Evolutionary conservation across 2,888 invertebrate genomes (phyloP).

Genomic region (Pyralis farinalis): DNA sequence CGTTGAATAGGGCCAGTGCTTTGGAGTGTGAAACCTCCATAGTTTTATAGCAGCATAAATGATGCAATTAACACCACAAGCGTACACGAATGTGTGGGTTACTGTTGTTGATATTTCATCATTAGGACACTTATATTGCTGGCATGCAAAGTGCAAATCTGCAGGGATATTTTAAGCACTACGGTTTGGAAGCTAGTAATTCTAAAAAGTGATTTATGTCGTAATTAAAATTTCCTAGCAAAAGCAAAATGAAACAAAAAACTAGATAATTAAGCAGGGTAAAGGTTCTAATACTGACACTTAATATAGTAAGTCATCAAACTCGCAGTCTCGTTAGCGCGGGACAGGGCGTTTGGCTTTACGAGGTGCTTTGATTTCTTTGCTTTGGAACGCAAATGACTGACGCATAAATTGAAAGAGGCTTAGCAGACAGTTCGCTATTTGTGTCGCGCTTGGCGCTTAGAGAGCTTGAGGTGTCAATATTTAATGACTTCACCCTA

Average conservation of each 20-base stretch:
- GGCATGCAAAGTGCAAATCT: not conserved
- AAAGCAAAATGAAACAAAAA: slow-evolving; percentile 26
- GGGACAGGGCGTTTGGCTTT: slow-evolving; percentile 33
- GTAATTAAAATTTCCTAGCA: slow-evolving; percentile 34
- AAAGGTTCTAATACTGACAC: slow-evolving; percentile 24
- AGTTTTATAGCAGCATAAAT: slow-evolving; percentile 41
- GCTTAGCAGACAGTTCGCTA: slow-evolving; percentile 30
- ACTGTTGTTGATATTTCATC: slow-evolving; percentile 8
- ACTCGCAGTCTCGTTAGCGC: slow-evolving; percentile 46
- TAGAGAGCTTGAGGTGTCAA: slow-evolving; percentile 14
- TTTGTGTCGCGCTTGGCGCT: slow-evolving; percentile 25
- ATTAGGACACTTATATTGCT: slow-evolving; percentile 3
- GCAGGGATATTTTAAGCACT: not conserved
- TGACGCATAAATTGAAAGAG: slow-evolving; percentile 45
- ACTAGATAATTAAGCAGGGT: slow-evolving; percentile 31
- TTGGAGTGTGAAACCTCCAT: slow-evolving; percentile 39
- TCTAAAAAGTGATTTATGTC: slow-evolving; percentile 13
- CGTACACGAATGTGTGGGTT: not conserved
- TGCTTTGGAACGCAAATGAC: slow-evolving; percentile 23
- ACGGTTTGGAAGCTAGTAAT: not conserved
- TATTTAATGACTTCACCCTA: slow-evolving; percentile 17
- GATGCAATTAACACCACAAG: slow-evolving; percentile 38
- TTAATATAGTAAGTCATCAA: slow-evolving; percentile 28
- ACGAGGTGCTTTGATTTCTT: slow-evolving; percentile 26
- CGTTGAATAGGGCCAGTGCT: slow-evolving; percentile 23